Base-by-base conservation (phyloP, 2,113 vertebrate species). In the Rissa tridactyla region DNA sequence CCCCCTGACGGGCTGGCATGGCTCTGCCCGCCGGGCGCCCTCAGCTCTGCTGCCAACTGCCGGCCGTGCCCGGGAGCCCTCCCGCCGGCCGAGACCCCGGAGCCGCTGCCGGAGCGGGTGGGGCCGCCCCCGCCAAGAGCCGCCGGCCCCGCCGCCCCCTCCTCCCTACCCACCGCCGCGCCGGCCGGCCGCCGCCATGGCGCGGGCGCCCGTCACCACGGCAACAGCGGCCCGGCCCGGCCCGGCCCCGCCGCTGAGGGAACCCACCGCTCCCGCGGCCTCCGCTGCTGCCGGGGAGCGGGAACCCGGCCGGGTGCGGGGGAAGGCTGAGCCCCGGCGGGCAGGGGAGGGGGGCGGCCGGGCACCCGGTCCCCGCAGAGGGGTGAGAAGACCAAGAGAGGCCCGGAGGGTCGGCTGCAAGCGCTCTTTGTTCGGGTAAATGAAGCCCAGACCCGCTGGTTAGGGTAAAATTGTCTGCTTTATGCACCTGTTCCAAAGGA, bases 401-500 rank as follows among this genome's bases (percentile, higher is more conserved):
- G 57, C 84, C 42, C 6, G 5, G 6, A 19, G 57, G 18, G 23
- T 20, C 19, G 15, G 32, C 61, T 4, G 11, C 34, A 3, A 3
- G 7, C 40, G 0, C 40, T 5, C 11, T 47, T 15, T 5, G 7
- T 3, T 19, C 5, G 2, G 36, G 75, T 38, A 57, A 96, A 91
- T 30, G 80, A 93, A 40, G 81, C 27, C 49, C 15, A 14, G 51
- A 68, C 15, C 16, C 70, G n/a, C n/a, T 5, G 57, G n/a, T 72
- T 70, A 42, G 61, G 46, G 51, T 90, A 79, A 82, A 73, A 91
- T 15, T 27, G 86, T 89, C 49, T 34, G 87, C 86, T 98, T 97
- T 97, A 97, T 97, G 76, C 26, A 32, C 52, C 76, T 8, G 12
- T 88, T 76, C 92, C 65, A 82, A 55, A 85, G 68, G 32, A 54